These are phyloP conservation scores for Phoenicopterus ruber DNA, from an alignment of 2,113 vertebrate species.

Conservation along the genomic window DNA sequence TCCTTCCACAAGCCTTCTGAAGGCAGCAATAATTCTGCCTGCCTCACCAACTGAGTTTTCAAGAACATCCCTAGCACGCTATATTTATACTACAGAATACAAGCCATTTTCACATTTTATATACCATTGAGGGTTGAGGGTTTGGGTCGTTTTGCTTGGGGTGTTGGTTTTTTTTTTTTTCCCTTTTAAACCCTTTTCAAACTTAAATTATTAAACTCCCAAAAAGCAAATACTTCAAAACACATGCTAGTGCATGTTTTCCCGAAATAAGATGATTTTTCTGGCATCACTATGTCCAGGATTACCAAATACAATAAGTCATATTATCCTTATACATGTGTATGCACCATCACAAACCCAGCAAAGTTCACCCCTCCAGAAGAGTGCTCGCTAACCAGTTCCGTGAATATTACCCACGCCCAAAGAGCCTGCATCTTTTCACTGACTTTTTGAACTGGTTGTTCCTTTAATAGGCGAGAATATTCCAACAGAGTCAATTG, in stretches of 20 bases:
- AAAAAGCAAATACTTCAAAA: background rate
- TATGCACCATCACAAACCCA: background rate
- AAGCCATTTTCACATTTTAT: background rate
- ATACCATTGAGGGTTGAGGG: background rate
- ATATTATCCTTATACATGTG: background rate
- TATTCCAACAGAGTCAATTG: background rate
- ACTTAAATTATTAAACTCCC: background rate
- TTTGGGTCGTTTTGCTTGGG: background rate
- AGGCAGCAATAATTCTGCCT: background rate
- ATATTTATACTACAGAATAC: background rate
- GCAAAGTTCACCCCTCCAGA: background rate
- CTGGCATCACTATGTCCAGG: background rate
- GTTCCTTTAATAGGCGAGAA: rapidly evolving
- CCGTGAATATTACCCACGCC: background rate
- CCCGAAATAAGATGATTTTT: background rate
- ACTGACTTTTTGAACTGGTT: background rate
- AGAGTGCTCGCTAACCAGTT: background rate
- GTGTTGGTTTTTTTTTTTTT: rapidly evolving
- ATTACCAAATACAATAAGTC: background rate
- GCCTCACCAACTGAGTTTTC: background rate
- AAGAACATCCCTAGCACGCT: background rate
- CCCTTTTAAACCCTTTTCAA: background rate
- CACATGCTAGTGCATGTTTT: background rate
- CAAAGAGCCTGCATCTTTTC: background rate
- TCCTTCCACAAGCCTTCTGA: background rate